These are phyloP conservation scores for Syngnathus scovelli DNA, from an alignment of 2,113 vertebrate species.

Conservation along the genomic window DNA sequence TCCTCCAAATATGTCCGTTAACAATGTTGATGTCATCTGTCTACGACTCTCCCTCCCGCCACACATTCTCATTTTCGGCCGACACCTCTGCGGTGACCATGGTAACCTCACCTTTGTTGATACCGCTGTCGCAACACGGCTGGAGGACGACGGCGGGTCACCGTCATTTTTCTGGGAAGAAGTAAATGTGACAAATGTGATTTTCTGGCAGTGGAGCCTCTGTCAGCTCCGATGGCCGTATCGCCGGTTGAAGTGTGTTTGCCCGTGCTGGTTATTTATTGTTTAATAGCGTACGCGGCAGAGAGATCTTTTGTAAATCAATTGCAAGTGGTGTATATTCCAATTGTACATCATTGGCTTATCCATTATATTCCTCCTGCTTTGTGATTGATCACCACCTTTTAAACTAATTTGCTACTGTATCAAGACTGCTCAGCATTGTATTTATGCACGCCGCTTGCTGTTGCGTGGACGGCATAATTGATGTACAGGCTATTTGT, in stretches of 20 bases:
- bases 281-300: slow-evolving; percentile 29
- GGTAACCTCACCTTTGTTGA: slow-evolving; percentile 47
- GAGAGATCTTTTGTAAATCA: slow-evolving; percentile 39
- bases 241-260: slow-evolving; percentile 29
- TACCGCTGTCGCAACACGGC: slow-evolving; percentile 23
- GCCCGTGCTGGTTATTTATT: slow-evolving; percentile 38
- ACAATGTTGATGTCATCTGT: slow-evolving; percentile 65
- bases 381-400: slow-evolving; percentile 53
- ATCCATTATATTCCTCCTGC: slow-evolving; percentile 38
- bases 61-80: slow-evolving; percentile 33
- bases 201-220: slow-evolving; percentile 24
- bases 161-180: slow-evolving; percentile 38
- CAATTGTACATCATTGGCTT: slow-evolving; percentile 30
- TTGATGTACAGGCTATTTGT: slow-evolving; percentile 31
- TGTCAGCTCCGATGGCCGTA: slow-evolving; percentile 39
- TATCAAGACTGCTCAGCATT: slow-evolving; percentile 29
- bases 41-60: slow-evolving; percentile 22
- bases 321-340: slow-evolving; percentile 44
- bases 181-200: slow-evolving; percentile 37
- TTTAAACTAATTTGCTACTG: slow-evolving; percentile 44
- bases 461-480: slow-evolving; percentile 34
- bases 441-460: slow-evolving; percentile 47
- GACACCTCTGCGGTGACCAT: slow-evolving; percentile 41
- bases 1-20: slow-evolving; percentile 76
- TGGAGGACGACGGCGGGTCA: slow-evolving; percentile 42